phyloP scores from a whole-genome alignment of 2,888 invertebrate genomes.

The Aphidoletes aphidimyza region DNA sequence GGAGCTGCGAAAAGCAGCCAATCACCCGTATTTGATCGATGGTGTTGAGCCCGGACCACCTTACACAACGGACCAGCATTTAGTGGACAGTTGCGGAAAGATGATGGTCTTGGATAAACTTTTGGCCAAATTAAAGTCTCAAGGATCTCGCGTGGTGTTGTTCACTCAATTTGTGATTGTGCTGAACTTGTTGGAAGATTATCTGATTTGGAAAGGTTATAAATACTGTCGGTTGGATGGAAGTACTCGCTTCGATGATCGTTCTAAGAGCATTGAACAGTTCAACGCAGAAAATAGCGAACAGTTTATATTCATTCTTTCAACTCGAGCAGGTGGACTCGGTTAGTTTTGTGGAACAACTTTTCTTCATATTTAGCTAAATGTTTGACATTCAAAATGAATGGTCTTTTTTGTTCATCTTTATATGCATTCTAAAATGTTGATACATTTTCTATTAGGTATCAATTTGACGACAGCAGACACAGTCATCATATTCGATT shows the following conservation, averaged over 20 bases:
- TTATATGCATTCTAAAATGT: constrained; percentile 70
- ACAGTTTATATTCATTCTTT: constrained; percentile 95
- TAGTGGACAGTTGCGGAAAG: constrained; percentile 70
- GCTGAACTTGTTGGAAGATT: constrained; percentile 92
- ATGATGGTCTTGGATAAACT: constrained; percentile 74
- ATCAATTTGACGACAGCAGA: constrained; percentile 95
- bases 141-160: constrained; percentile 86
- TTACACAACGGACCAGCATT: constrained; percentile 62
- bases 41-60: constrained; percentile 63
- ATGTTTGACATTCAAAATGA: too few species aligned
- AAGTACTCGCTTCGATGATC: constrained; percentile 91
- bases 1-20: constrained; percentile 68
- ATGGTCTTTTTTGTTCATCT: constrained; percentile 78
- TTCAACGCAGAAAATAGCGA: constrained; percentile 86
- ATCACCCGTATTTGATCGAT: constrained; percentile 76
- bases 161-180: constrained; percentile 93
- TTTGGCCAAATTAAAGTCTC: constrained; percentile 70
- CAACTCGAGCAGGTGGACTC: constrained; percentile 92
- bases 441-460: constrained; percentile 68
- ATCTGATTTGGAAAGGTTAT: constrained; percentile 82
- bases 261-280: constrained; percentile 89
- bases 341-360: background rate
- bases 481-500: constrained; percentile 93
- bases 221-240: constrained; percentile 88
- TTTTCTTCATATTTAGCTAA: background rate